Evolutionary conservation across 1,140 invertebrate species (phyloP), one percentile per base, ranked within the genome.

Genomic region (Trialeurodes vaporariorum): DNA sequence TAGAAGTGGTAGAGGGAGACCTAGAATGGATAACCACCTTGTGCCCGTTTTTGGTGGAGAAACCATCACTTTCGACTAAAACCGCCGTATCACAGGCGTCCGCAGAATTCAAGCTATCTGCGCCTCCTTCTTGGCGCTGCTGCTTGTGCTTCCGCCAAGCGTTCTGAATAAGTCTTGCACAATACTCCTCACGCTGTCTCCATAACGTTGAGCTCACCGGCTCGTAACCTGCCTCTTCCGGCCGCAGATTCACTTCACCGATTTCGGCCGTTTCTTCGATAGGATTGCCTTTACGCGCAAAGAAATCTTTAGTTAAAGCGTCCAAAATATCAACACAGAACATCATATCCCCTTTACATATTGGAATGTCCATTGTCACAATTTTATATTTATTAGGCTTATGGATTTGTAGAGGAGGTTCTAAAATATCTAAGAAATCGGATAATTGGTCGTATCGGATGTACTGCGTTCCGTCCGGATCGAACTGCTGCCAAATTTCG

Each of bases 361-460:
- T 98, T 64, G 95, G 92, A 77, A 98, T 98, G 80, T 98, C 94
- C 91, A 98, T 94, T 73, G 92, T 94, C 77, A 98, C 93, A 75
- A 98, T 94, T 85, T 97, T 96, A 81, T 96, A 98, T 83, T 98
- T 96, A 79, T 98, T 98, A 62, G 96, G 96, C 80, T 98, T 98
- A 77, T 96, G 93, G 72, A 98, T 95, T 80, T 96, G 92, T 68
- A 96, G 81, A 68, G 94, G 94, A 64, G 92, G 90, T 78, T 96
- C 94, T 63, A 96, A 84, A 67, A 94, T 92, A 78, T 98, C 93
- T 61, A 98, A 80, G 81, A 98, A 97, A 72, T 97, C 94, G 0
- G 93, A 94, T 62, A 98, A 80, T 77, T 94, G 88, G 73, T 94
- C 88, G 80, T 97, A 95, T 62, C 88, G 85, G 73, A 98, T 97